Evolutionary conservation across 2,113 vertebrate genomes (phyloP), one percentile per base, ranked within the genome.

Genomic region (Siphamia tubifer): DNA sequence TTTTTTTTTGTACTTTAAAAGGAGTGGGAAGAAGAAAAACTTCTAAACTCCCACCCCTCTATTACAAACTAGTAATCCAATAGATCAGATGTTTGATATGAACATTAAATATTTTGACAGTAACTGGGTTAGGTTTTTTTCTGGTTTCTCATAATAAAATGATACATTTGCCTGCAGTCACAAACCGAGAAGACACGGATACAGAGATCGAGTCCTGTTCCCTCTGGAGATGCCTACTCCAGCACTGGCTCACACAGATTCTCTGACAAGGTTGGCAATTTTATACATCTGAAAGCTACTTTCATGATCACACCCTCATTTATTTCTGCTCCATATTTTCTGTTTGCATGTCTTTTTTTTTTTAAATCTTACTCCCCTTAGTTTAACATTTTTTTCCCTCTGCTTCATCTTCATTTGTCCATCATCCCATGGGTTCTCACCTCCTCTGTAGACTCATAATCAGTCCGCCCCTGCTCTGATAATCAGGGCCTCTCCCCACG

Each of bases 171-270:
- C n/a, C n/a, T 79, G 38, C 24, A 96, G 96, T 94, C 88, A 36
- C 95, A 98, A 55, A 94, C 91, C 1, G 96, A 98, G 82, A 99
- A 99, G 80, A 91, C 90, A 15, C 92, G 96, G 83, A 91, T 94
- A 55, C 93, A 96, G 51, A 91, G 96, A 84, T 87, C 92, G 77
- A 86, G 91, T 44, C 88, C 94, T 0, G 82, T 95, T 74, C 93
- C 95, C n/a, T 85, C 92, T 52, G 93, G 85, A 84, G 96, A 98
- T 82, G 73, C 92, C 0, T 96, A 93, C 68, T 94, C 95, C 74
- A 90, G 84, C 75, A 85, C 90, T 34, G 96, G 93, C 23, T 91
- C 91, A 4, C 96, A 99, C 34, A 85, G 96, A 49, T 97, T 96
- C 87, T 93, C 96, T 15, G 90, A 95, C 43, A 94, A 94, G 91